Evolutionary conservation across 1,140 invertebrate genomes (phyloP).

Genomic region (Aricia agestis): DNA sequence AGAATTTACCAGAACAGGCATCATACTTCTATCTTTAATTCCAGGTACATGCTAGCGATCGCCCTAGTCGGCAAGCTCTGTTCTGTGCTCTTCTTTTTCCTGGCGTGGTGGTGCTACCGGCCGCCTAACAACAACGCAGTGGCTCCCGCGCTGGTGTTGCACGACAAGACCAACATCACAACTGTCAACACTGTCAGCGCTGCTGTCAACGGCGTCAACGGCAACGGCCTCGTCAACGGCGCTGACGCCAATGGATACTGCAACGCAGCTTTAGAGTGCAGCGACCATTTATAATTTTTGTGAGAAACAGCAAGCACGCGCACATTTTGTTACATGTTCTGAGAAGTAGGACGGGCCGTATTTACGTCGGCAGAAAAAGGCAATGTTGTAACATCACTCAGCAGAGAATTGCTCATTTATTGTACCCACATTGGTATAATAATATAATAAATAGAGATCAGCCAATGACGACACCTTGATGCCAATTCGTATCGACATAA

Average conservation of each 20-base stretch:
- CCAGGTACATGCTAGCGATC: constrained; percentile 81
- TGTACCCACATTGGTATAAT: too few species aligned
- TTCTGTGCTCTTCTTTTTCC: constrained; percentile 81
- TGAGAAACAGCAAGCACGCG: too few species aligned
- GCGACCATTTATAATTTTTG: constrained; percentile 57
- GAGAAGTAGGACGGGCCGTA: too few species aligned
- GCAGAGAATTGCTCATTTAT: too few species aligned
- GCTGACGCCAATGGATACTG: constrained; percentile 53
- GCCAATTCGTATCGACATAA: too few species aligned
- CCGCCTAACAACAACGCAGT: constrained; percentile 73
- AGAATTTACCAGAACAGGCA: too few species aligned
- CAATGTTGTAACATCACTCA: too few species aligned
- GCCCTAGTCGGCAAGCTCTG: constrained; percentile 80
- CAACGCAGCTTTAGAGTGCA: constrained; percentile 60
- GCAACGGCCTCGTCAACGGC: constrained; percentile 32
- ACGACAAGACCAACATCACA: constrained; percentile 50
- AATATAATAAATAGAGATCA: too few species aligned
- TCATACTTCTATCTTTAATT: constrained; percentile 20
- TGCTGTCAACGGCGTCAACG: constrained; percentile 38
- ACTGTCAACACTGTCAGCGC: constrained; percentile 26
- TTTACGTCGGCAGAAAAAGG: too few species aligned
- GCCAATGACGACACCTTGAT: too few species aligned
- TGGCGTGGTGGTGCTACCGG: constrained; percentile 83
- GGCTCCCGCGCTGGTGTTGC: constrained; percentile 43
- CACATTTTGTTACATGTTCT: too few species aligned